These are phyloP conservation scores for Gadopsis bispinosus DNA, from an alignment of 2,797 vertebrate species.

Conservation along the genomic window DNA sequence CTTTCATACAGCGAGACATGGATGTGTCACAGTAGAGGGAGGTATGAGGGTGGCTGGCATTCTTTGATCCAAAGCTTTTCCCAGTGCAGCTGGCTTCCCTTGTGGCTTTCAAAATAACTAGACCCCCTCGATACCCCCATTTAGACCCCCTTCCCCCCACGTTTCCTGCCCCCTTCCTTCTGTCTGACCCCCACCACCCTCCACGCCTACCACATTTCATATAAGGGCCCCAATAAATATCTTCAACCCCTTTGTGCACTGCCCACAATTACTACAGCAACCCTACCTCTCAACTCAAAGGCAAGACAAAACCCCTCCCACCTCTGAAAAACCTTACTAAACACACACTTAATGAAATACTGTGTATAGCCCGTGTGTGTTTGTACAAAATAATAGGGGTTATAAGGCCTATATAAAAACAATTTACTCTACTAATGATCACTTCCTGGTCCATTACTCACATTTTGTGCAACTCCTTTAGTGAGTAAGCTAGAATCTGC, in stretches of 20 bases:
- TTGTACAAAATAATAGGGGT: constrained; percentile 50
- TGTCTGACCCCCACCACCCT: constrained; percentile 70
- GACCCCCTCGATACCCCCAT: constrained; percentile 67
- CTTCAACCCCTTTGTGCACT: constrained; percentile 57
- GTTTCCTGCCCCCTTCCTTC: constrained; percentile 76
- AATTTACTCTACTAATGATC: constrained; percentile 67
- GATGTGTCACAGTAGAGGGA: constrained; percentile 69
- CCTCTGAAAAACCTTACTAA: constrained; percentile 27
- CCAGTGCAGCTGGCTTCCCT: constrained; percentile 81
- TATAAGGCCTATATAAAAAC: constrained; percentile 70
- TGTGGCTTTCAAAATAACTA: constrained; percentile 82
- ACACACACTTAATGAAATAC: constrained; percentile 39
- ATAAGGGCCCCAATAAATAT: constrained; percentile 79
- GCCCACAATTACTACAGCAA: constrained; percentile 64
- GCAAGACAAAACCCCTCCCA: constrained; percentile 15
- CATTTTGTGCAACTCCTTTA: constrained; percentile 49
- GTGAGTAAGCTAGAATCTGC: constrained; percentile 58
- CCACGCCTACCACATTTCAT: constrained; percentile 71
- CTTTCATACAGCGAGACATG: constrained; percentile 69
- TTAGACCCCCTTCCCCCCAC: constrained; percentile 59
- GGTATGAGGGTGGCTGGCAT: constrained; percentile 56
- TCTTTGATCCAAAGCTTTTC: constrained; percentile 82
- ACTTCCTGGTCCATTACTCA: constrained; percentile 75
- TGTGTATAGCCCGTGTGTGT: constrained; percentile 32
- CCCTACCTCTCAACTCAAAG: constrained; percentile 49